Base-by-base conservation (phyloP, 1,140 invertebrate genomes). In the Pantala flavescens region DNA sequence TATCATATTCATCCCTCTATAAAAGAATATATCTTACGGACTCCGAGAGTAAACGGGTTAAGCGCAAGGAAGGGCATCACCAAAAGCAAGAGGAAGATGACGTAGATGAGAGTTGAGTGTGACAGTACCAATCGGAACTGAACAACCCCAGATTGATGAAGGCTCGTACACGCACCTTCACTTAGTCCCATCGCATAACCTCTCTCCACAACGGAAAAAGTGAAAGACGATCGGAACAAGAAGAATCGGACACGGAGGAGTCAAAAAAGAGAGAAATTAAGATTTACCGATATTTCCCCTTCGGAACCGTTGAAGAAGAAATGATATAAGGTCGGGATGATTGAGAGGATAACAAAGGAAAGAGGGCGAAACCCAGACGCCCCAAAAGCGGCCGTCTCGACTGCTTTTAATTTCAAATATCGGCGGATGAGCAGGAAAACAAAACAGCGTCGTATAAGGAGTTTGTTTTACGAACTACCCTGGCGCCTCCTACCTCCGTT, bases 351-450 rank as follows among this genome's bases (percentile, higher is more conserved):
- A 63, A 21, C 16, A 63, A 63, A 21, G 49, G n/a, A 63, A 16
- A 49, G 43, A 49, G 43, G 43, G 43, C 9, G 43, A 16, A 11
- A 49, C 3, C 28, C 28, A 36, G 28, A 36, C 28, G 28, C 9
- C 28, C 28, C 9, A 9, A 36, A 36, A 5, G 28, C 28, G 28
- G 28, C 28, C 28, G 28, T 36, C 28, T 36, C 28, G 28, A 36
- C 49, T 63, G 49, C 49, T 63, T 63, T 63, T 63, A 63, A 63
- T 63, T 63, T 63, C 49, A 63, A 63, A 63, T 63, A 63, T 63
- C 49, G 16, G 16, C 49, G 49, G 49, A 21, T 21, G 16, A 21
- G 49, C n/a, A 19, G 49, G 49, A 21, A 63, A 63, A 63, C 49
- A 63, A 63, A 63, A 63, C 49, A 63, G n/a, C 14, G 12, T 16